Base-by-base conservation (phyloP, 2,113 vertebrate genomes). In the Candoia aspera region DNA sequence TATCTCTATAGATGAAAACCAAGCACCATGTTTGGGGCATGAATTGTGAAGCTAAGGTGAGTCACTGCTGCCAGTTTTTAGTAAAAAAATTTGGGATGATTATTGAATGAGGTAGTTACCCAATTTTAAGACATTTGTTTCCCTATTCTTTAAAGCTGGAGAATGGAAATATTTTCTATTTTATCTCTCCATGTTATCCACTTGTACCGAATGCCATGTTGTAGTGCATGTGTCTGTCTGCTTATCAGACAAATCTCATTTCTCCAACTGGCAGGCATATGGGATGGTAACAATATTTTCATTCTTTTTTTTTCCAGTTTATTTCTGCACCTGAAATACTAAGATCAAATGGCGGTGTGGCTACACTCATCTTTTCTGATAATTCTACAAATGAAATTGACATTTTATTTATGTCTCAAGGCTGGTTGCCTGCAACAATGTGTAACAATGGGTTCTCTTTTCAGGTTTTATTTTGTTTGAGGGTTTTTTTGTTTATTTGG, bases 261-360 rank as follows among this genome's bases (percentile, higher is more conserved):
- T 0, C 0, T 23, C 58, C 17, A 58, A 21, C 59, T 93, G 85
- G 92, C 23, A 93, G 55, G 84, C 93, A 92, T 94, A 90, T 12
- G 0, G 33, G 90, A 21, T 9, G 17, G 17, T 86, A 86, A 85
- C 37, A 93, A 90, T 89, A 92, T 83, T 87, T 4, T 73, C 62
- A 9, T 90, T 86, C 86, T 96, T 92, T 89, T 96, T 84, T 53
- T 94, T 95, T 94, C 87, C 88, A 97, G 97, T 97, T 96, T 97
- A 97, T 96, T 97, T 97, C 96, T 97, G 96, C 95, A 97, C 96
- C 95, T 97, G 96, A 97, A 95, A 94, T 95, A 92, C 53, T 37
- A 46, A 94, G 85, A 86, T 90, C 94, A 92, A 94, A 96, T 92
- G 95, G 94, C 94, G 96, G 94, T 95, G 94, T 95, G 95, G 84